phyloP scores from a whole-genome alignment of 2,113 vertebrate species.

The Notechis scutatus region DNA sequence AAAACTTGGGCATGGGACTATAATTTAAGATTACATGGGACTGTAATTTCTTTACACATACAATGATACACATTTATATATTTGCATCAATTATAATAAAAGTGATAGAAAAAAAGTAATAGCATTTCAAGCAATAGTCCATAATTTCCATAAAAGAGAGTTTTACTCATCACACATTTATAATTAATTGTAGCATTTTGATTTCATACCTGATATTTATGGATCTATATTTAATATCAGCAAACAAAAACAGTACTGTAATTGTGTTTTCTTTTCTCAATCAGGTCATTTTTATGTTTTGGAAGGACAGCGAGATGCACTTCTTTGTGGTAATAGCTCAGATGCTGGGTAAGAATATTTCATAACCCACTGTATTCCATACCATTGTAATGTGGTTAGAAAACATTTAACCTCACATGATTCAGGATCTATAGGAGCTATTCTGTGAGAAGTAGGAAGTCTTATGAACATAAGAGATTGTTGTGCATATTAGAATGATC shows the following conservation, averaged over 20 bases:
- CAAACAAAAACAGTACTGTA: neutral
- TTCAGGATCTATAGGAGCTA: neutral
- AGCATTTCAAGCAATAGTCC: neutral
- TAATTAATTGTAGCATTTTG: neutral
- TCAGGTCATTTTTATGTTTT: slow-evolving; percentile 77
- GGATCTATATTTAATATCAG: slow-evolving; percentile 2
- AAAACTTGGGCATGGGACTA: neutral
- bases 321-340: slow-evolving; percentile 87
- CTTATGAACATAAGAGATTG: neutral
- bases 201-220: slow-evolving; percentile 6
- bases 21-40: neutral
- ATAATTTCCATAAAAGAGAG: neutral
- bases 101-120: neutral
- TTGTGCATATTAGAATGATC: neutral
- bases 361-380: slow-evolving; percentile 12
- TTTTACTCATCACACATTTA: neutral
- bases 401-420: neutral
- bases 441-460: neutral
- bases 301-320: slow-evolving; percentile 78
- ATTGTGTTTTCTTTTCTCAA: slow-evolving; percentile 36
- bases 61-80: neutral
- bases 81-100: neutral
- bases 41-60: neutral
- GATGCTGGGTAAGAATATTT: slow-evolving; percentile 85
- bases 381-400: neutral